Evolutionary conservation across 2,888 invertebrate genomes (phyloP), one percentile per base, ranked within the genome.

Genomic region (Sycophila texana): DNA sequence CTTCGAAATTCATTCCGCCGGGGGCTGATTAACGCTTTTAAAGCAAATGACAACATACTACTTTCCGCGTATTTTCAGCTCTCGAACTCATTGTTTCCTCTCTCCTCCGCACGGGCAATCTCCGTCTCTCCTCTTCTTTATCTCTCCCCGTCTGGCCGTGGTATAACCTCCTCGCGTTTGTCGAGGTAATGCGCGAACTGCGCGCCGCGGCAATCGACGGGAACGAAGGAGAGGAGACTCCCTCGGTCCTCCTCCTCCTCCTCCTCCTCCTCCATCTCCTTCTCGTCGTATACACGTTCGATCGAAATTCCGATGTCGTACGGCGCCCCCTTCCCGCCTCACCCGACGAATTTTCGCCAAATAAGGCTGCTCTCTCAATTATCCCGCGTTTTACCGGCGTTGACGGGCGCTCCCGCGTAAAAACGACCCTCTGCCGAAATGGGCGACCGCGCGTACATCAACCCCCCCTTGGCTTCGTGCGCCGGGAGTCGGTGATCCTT

Each of bases 301-400:
- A 77, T 80, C 65, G 65, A 70, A 74, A 80, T 77, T 80, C 80
- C 74, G 13, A 71, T 65, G 65, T 60, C 74, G 71, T 73, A 53
- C 65, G 39, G 10, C 39, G 39, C 39, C 4, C 39, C 49, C 16
- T 18, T 12, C 39, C 20, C 51, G 20, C 60, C 65, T 20, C 39
- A 16, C 22, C 0, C 1, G 26, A 18, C 39, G 30, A 26, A 4
- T 26, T 30, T 60, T 10, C 49, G 66, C 74, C 73, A 72, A 76
- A 71, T 76, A 75, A 75, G 79, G 70, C 63, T 65, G 26, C 16
- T 39, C 51, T 65, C 10, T 77, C 80, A 80, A 76, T 80, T 80
- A 79, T 60, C 74, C 39, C 30, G 51, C 58, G 18, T 66, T 67
- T 79, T 66, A 71, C 71, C 13, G 30, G 49, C 57, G 49, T 58